Evolutionary conservation across 2,113 vertebrate genomes (phyloP).

Genomic region (Lampris incognitus): DNA sequence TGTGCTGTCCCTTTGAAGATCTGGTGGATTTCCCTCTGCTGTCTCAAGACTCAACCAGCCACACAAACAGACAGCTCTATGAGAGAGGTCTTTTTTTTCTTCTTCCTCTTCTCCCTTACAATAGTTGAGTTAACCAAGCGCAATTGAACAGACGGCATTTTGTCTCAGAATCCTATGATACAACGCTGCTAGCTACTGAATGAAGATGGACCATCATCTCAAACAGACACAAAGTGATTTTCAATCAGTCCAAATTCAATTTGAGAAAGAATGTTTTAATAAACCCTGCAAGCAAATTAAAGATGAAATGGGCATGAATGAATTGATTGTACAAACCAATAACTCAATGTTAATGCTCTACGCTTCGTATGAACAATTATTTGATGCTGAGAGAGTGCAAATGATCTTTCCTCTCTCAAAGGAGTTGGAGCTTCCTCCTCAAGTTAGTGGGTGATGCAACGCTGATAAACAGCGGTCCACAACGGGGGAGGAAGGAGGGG

Average conservation of each 20-base stretch:
- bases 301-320: background rate
- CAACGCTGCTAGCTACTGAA: conserved; percentile 16
- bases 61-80: conserved; percentile 63
- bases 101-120: conserved; percentile 40
- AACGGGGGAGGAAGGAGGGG: conserved; percentile 25
- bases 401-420: conserved; percentile 40
- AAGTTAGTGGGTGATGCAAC: conserved; percentile 25
- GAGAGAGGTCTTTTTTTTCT: conserved; percentile 67
- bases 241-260: conserved; percentile 16
- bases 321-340: conserved; percentile 30
- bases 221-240: conserved; percentile 33
- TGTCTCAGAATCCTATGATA: conserved; percentile 29
- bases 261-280: conserved; percentile 23
- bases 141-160: conserved; percentile 51
- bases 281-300: conserved; percentile 48
- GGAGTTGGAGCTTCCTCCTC: conserved; percentile 40
- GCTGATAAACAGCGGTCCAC: conserved; percentile 33
- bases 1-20: conserved; percentile 68
- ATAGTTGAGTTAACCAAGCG: background rate
- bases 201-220: conserved; percentile 29
- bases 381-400: conserved; percentile 46
- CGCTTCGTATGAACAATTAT: conserved; percentile 35
- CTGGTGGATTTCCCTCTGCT: conserved; percentile 70
- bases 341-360: conserved; percentile 13
- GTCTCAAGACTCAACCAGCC: conserved; percentile 63